Percentiles rank a stretch among this genome's conserved stretches.
These are phyloP conservation scores for Thymelicus acteon DNA, from an alignment of 2,888 invertebrate genomes.

Conservation along the genomic window DNA sequence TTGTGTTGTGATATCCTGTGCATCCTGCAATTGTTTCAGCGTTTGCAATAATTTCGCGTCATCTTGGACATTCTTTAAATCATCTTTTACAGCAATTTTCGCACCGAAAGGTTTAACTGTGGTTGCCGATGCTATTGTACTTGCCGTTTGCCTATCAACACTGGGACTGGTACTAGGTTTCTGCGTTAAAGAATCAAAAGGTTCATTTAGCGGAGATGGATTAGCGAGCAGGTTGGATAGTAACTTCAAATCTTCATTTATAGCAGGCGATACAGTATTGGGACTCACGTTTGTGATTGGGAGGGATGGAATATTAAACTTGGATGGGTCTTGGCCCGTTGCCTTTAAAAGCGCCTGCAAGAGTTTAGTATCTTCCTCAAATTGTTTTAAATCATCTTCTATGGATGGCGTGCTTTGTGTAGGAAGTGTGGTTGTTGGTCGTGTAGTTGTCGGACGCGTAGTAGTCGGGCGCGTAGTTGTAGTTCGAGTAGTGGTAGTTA, in stretches of 20 bases:
- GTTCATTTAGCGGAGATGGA: constrained; percentile 68
- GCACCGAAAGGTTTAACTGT: constrained; percentile 67
- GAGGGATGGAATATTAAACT: constrained; percentile 75
- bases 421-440: constrained; percentile 54
- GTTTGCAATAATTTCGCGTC: constrained; percentile 78
- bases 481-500: constrained; percentile 45
- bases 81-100: constrained; percentile 72
- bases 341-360: constrained; percentile 77
- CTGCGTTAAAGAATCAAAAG: constrained; percentile 65
- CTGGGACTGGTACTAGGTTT: constrained; percentile 53
- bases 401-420: constrained; percentile 63
- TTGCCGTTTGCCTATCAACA: constrained; percentile 47
- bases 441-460: constrained; percentile 59
- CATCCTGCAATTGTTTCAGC: constrained; percentile 77
- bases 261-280: constrained; percentile 49
- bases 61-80: constrained; percentile 69
- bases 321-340: constrained; percentile 77
- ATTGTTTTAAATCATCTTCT: constrained; percentile 78
- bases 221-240: constrained; percentile 70
- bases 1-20: constrained; percentile 73
- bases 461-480: constrained; percentile 57
- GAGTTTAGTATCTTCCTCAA: constrained; percentile 78
- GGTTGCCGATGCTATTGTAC: constrained; percentile 52
- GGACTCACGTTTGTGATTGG: constrained; percentile 62
- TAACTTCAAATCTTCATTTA: constrained; percentile 63